Evolutionary conservation across 2,113 vertebrate genomes (phyloP), one percentile per base, ranked within the genome.

Genomic region (Anoura caudifer): DNA sequence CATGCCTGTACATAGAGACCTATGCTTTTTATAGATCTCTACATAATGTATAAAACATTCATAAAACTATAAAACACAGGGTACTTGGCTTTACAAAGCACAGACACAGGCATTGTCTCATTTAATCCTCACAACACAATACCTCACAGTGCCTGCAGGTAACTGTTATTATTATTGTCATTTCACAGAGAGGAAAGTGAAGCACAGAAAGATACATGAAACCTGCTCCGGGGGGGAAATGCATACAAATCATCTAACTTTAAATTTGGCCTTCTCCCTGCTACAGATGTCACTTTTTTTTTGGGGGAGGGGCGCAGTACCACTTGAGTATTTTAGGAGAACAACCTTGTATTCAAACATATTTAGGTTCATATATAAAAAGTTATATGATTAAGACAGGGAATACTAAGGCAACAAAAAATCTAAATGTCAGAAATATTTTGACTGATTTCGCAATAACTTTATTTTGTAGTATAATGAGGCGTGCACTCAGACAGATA

Each of bases 391-490:
- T 86, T 43, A 10, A 92, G 72, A 82, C 33, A 89, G 31, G 2
- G 69, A 56, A 26, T 73, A 50, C 22, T 56, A 72, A 79, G 10
- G 19, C 28, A 69, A 81, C 14, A 92, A 26, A 61, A 81, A n/a
- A 65, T 85, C n/a, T 54, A 59, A 88, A 86, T 69, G 7, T 70
- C 61, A 91, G 56, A 80, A 85, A 69, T 70, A 5, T 70, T 88
- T 93, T 83, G 43, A 81, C 67, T 81, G 43, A 82, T 80, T 90
- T 96, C 75, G 43, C 28, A 92, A 54, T 52, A 75, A 83, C 38
- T 81, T 90, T 81, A 72, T 72, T 91, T 83, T 63, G 13, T 43
- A 84, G 54, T 33, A 17, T 79, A 72, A 89, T 77, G 36, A 82
- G 7, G 47, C 22, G n/a, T 28, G 33, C 47, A 14, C 19, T 95